Evolutionary conservation across 2,797 vertebrate species (phyloP).

Genomic region (Lophotriccus pileatus): DNA sequence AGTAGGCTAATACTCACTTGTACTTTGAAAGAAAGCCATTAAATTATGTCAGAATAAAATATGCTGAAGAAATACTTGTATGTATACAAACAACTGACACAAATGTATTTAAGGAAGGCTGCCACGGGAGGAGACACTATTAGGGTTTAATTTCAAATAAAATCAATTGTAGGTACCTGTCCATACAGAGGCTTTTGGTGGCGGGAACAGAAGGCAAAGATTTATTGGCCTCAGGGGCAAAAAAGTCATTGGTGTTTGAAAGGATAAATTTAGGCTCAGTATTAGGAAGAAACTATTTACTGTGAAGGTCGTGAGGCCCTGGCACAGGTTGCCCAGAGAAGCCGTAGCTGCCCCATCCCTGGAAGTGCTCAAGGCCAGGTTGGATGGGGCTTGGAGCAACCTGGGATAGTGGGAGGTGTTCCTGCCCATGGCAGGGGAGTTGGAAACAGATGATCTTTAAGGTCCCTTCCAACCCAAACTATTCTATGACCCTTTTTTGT

Average conservation of each 20-base stretch:
- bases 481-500: neutral
- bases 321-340: neutral
- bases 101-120: neutral
- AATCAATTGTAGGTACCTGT: neutral
- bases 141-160: neutral
- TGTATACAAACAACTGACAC: neutral
- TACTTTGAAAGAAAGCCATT: conserved; percentile 27
- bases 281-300: neutral
- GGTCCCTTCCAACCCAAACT: neutral
- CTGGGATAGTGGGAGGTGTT: neutral
- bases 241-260: neutral
- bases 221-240: neutral
- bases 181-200: neutral
- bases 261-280: neutral
- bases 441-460: neutral
- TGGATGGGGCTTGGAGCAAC: neutral
- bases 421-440: no score
- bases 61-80: neutral
- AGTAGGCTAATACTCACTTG: conserved; percentile 30
- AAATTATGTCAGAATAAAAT: conserved; percentile 33
- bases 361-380: neutral
- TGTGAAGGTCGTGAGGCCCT: neutral
- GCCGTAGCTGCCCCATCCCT: neutral
- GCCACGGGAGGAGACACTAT: fast-evolving
- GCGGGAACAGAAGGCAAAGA: neutral